Percentiles rank a stretch among this genome's conserved stretches.
Conservation (phyloP, 2,888 invertebrate genomes). For the Hypercompe scribonia region DNA sequence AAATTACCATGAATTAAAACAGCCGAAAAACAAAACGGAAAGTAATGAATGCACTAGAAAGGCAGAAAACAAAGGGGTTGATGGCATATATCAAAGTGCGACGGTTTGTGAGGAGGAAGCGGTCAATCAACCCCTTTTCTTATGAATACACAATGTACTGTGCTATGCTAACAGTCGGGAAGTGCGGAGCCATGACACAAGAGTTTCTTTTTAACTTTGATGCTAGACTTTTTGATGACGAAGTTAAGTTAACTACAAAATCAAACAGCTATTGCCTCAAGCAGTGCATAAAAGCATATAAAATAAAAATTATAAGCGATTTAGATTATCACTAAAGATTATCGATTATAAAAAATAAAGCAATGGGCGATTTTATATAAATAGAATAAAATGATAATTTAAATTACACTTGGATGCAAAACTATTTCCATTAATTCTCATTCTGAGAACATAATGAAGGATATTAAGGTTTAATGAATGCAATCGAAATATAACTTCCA, state of each 20-base stretch:
- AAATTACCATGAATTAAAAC: constrained; percentile 68
- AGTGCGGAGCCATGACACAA: constrained; percentile 37
- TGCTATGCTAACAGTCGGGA: constrained; percentile 46
- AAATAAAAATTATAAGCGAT: background rate
- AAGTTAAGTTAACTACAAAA: no score
- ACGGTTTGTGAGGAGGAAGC: constrained; percentile 78
- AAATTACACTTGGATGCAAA: constrained; percentile 50
- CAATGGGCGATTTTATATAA: constrained; percentile 10
- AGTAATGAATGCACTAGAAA: constrained; percentile 61
- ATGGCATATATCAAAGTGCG: constrained; percentile 74
- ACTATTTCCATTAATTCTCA: constrained; percentile 24
- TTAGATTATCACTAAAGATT: background rate
- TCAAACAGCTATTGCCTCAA: background rate
- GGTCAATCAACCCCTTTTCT: constrained; percentile 82
- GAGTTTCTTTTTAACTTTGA: background rate
- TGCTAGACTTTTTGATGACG: no score
- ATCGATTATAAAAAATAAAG: background rate
- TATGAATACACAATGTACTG: constrained; percentile 63
- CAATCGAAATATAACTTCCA: constrained; percentile 40
- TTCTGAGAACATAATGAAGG: constrained; percentile 31
- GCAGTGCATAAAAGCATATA: background rate
- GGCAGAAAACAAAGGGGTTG: constrained; percentile 65
- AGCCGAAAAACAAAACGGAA: constrained; percentile 54
- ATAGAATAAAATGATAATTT: constrained; percentile 49
- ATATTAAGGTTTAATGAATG: constrained; percentile 53